A percentile compares a stretch with the other conserved stretches of the same genome.
phyloP scores from a whole-genome alignment of 2,888 invertebrate species.

The Drosophila histrio region DNA sequence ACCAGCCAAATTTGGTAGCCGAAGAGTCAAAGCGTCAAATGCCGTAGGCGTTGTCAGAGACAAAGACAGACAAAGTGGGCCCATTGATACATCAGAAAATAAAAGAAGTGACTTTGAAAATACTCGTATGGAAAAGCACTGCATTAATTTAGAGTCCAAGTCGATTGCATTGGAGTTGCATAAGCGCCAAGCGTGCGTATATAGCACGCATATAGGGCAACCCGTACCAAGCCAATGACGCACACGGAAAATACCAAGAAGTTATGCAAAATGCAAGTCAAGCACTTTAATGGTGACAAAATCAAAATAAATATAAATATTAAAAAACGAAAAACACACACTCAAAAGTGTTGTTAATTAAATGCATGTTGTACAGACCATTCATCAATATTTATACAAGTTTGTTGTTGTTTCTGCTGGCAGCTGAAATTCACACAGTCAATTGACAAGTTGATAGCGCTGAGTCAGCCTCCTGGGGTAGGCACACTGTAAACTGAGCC shows the following conservation, averaged over 20 bases:
- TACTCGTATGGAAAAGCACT: slow-evolving; percentile 42
- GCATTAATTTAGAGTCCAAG: slow-evolving; percentile 28
- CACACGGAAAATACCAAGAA: slow-evolving; percentile 46
- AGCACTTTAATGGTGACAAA: slow-evolving; percentile 28
- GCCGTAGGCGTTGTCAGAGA: slow-evolving; percentile 30
- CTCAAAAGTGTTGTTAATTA: slow-evolving; percentile 31
- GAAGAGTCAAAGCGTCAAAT: slow-evolving; percentile 2
- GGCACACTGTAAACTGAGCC: slow-evolving; percentile 12
- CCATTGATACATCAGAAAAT: slow-evolving; percentile 1
- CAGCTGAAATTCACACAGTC: slow-evolving; percentile 17
- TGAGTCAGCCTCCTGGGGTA: slow-evolving; percentile 35
- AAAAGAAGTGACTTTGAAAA: slow-evolving; percentile 14
- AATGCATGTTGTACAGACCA: slow-evolving; percentile 31
- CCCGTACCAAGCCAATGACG: slow-evolving; percentile 23
- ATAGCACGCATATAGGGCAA: slow-evolving; percentile 34
- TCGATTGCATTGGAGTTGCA: slow-evolving; percentile 44
- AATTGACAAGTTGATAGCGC: slow-evolving; percentile 43
- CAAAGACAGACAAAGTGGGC: slow-evolving; percentile 43
- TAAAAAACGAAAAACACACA: neutral
- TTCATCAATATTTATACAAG: slow-evolving; percentile 48
- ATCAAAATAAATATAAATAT: slow-evolving; percentile 14
- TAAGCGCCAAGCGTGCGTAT: slow-evolving; percentile 50
- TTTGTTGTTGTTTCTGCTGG: slow-evolving; percentile 3
- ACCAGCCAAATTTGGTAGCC: slow-evolving; percentile 42
- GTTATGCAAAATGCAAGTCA: slow-evolving; percentile 47